phyloP scores from a whole-genome alignment of 1,140 invertebrate genomes.

The Pectinophora gossypiella region DNA sequence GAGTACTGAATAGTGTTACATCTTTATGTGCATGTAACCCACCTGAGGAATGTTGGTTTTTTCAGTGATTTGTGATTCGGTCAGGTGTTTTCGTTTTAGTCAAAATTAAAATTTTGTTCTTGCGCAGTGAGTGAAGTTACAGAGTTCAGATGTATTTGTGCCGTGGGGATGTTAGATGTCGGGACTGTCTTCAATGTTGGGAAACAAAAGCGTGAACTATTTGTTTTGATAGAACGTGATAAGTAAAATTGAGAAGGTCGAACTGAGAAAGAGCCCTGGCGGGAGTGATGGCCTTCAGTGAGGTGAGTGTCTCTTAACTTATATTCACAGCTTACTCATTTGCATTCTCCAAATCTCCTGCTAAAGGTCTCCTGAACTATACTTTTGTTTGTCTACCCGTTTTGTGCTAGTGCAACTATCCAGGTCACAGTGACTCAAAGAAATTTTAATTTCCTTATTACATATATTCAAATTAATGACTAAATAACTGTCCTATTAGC shows the following conservation, averaged over 20 bases:
- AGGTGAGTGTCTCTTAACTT: constrained; percentile 50
- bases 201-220: constrained; percentile 74
- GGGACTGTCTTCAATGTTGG: constrained; percentile 73
- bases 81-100: constrained; percentile 74
- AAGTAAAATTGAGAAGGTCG: constrained; percentile 68
- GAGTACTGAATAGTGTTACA: constrained; percentile 35
- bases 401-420: no score
- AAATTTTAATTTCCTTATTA: no score
- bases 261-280: constrained; percentile 53
- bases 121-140: constrained; percentile 72
- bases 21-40: constrained; percentile 65
- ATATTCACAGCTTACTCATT: no score
- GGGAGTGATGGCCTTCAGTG: constrained; percentile 76
- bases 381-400: no score
- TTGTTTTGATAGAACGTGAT: constrained; percentile 74
- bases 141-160: constrained; percentile 72
- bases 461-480: no score
- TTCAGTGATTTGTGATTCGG: constrained; percentile 76
- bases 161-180: constrained; percentile 70
- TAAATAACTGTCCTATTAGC: no score
- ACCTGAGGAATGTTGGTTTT: constrained; percentile 76
- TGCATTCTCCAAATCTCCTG: no score
- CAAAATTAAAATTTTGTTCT: constrained; percentile 72
- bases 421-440: no score
- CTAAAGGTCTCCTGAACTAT: no score